Conservation (phyloP, 2,113 vertebrate species). For the Dendrocopos noguchii region DNA sequence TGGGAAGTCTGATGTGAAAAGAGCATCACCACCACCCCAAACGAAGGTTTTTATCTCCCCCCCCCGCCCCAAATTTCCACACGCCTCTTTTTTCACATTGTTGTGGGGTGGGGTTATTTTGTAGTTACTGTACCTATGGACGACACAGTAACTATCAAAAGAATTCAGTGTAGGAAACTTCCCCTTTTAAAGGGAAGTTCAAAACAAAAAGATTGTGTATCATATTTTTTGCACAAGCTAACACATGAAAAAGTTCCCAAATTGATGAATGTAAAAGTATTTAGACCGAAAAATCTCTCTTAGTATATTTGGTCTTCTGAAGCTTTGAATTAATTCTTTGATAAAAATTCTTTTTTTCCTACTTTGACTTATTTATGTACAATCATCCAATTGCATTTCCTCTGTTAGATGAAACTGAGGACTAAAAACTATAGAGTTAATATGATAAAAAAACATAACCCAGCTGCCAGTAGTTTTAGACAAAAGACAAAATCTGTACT, state of each 20-base stretch:
- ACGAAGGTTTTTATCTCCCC: background rate
- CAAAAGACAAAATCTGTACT: background rate
- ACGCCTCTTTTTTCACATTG: background rate
- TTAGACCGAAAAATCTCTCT: background rate
- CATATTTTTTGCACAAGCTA: background rate
- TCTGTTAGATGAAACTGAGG: background rate
- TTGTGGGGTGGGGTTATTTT: background rate
- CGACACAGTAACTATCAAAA: background rate
- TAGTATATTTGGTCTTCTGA: background rate
- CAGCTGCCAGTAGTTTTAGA: background rate
- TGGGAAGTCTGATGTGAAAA: background rate
- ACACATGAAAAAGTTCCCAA: background rate
- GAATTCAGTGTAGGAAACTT: background rate
- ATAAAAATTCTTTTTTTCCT: background rate
- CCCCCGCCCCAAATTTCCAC: background rate
- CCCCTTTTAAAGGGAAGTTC: background rate
- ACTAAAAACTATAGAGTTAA: background rate
- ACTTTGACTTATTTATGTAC: background rate
- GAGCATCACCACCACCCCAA: background rate
- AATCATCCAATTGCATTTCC: background rate
- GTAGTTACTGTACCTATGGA: background rate
- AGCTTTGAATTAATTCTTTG: background rate
- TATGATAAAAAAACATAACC: background rate
- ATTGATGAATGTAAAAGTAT: background rate
- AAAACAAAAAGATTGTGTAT: background rate